Base-by-base conservation (phyloP, 2,797 vertebrate species). In the Melanogrammus aeglefinus region DNA sequence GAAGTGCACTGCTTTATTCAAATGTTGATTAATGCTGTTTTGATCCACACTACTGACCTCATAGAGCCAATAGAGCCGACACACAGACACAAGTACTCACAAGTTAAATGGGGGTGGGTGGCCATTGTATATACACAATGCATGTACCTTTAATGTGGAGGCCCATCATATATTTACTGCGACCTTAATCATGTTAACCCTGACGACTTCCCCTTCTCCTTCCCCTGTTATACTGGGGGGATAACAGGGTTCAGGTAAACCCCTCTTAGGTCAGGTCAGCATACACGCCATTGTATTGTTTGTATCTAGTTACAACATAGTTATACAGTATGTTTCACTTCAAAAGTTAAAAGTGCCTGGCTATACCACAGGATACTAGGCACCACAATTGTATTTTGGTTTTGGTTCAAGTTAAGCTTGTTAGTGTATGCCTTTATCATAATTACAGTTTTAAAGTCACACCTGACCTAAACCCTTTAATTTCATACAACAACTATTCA, bases 251-350 rank as follows among this genome's bases (percentile, higher is more conserved):
- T 44, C 41, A 13, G 41, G 10, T 14, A 18, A 18, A 18, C 47
- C 47, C 47, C 47, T 16, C 47, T 14, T 57, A 16, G 47, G 47
- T 21, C 16, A 51, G 47, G 16, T 4, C 51, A 24, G 57, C 57
- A 73, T 81, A 66, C 74, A 77, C 47, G 79, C 72, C 76, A 79
- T 73, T 84, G 75, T 84, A 83, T 76, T 79, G 76, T 78, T 87
- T 72, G 14, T 47, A 87, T 92, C 76, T 31, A 76, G 79, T 88
- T 90, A 78, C 88, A 83, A 76, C 79, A 80, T 79, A 79, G 70
- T 82, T 77, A 31, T 77, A n/a, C n/a, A n/a, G n/a, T n/a, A 29
- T 79, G 76, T 77, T 77, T 73, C 24, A 29, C 66, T 29, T 73
- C 29, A 33, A 6, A 51, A 57, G 51, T 84, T 75, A 80, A 81